Evolutionary conservation across 2,888 invertebrate species (phyloP).

Genomic region (Invenusta paracnida): DNA sequence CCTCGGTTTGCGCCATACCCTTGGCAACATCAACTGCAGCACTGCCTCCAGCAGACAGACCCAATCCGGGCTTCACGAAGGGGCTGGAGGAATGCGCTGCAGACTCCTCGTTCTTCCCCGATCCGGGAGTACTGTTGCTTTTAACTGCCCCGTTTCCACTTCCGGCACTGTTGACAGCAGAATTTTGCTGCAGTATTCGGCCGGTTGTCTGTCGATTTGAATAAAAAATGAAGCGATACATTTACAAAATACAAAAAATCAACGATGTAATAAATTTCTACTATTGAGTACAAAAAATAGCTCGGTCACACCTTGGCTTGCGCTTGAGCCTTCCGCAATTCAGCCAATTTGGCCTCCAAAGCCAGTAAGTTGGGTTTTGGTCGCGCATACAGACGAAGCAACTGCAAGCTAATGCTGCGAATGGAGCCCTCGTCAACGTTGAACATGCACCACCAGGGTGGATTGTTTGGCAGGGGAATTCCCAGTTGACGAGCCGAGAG

Average conservation of each 20-base stretch:
- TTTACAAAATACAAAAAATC: too few relatives aligned
- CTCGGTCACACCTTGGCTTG: slow-evolving; percentile 3
- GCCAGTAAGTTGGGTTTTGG: slow-evolving; percentile 67
- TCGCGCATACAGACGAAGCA: slow-evolving; percentile 77
- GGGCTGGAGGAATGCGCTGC: not conserved
- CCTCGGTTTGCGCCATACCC: too few relatives aligned
- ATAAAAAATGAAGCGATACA: too few relatives aligned
- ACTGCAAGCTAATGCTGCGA: slow-evolving; percentile 74
- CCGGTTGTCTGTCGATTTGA: not conserved
- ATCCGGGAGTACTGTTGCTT: not conserved
- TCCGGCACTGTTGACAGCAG: not conserved
- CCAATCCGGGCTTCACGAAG: too few relatives aligned
- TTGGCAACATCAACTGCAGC: too few relatives aligned
- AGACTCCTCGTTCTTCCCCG: not conserved
- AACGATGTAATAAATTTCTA: not conserved
- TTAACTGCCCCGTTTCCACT: not conserved
- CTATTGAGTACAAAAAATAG: not conserved
- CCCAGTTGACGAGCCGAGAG: slow-evolving; percentile 82
- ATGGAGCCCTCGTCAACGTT: slow-evolving; percentile 77
- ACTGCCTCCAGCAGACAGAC: too few relatives aligned
- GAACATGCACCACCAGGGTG: slow-evolving; percentile 83
- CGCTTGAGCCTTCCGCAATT: slow-evolving; percentile 34
- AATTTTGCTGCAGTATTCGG: not conserved
- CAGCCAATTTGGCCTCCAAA: slow-evolving; percentile 20
- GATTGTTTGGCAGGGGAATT: slow-evolving; percentile 77